Conservation (phyloP, 2,113 vertebrate species). For the Taurulus bubalis region DNA sequence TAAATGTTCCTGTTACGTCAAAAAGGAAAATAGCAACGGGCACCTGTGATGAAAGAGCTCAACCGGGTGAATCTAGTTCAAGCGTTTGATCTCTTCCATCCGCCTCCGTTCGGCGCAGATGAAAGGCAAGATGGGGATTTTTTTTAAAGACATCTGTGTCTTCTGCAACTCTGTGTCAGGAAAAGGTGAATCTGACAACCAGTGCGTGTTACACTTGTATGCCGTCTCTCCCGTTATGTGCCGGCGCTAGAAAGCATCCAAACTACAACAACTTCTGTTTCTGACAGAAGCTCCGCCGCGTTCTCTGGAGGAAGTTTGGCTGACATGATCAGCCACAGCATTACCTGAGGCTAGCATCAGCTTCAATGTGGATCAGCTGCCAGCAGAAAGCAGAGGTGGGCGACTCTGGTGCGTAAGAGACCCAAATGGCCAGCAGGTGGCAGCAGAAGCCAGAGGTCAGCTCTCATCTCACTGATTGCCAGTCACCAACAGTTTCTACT, state of each 20-base stretch:
- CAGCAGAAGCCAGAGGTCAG: slow-evolving; percentile 17
- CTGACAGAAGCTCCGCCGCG: neutral
- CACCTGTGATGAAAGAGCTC: slow-evolving; percentile 24
- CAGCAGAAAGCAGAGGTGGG: slow-evolving; percentile 74
- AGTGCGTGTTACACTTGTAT: slow-evolving; percentile 39
- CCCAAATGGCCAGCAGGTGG: slow-evolving; percentile 21
- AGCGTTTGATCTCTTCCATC: slow-evolving; percentile 39
- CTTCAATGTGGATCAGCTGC: slow-evolving; percentile 61
- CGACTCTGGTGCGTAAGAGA: neutral
- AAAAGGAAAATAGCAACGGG: neutral
- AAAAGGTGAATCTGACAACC: slow-evolving; percentile 51
- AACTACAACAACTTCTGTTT: slow-evolving; percentile 26
- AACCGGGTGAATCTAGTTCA: neutral
- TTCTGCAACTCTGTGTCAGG: slow-evolving; percentile 1
- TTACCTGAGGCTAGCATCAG: slow-evolving; percentile 63
- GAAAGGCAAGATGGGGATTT: slow-evolving; percentile 22
- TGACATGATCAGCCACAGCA: slow-evolving; percentile 57
- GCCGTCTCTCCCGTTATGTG: slow-evolving; percentile 9
- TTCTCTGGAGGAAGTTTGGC: too few relatives aligned
- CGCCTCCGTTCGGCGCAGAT: slow-evolving; percentile 11
- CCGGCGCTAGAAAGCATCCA: slow-evolving; percentile 20
- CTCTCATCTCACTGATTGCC: neutral
- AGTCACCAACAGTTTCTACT: slow-evolving; percentile 28
- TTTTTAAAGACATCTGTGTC: slow-evolving; percentile 11
- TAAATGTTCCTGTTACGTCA: neutral